These are phyloP conservation scores for Ormyrus nitidulus DNA, from an alignment of 2,888 invertebrate species.

Conservation along the genomic window DNA sequence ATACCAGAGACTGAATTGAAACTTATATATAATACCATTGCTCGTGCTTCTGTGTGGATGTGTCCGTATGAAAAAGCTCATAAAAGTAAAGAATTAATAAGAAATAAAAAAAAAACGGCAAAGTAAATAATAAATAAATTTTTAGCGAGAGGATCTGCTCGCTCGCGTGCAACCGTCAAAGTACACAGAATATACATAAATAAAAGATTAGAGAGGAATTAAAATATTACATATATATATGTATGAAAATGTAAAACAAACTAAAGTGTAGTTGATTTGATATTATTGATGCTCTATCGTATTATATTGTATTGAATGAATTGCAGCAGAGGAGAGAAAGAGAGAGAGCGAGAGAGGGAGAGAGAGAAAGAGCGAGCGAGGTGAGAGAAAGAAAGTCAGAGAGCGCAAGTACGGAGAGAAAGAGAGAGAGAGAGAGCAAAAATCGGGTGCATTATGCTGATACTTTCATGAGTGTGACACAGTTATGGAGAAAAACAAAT, in stretches of 20 bases:
- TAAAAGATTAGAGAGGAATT: constrained; percentile 4
- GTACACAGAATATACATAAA: constrained; percentile 31
- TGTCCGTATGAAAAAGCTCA: constrained; percentile 49
- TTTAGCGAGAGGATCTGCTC: constrained; percentile 20
- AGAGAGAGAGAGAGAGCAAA: constrained; percentile 38
- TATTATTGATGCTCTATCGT: constrained; percentile 54
- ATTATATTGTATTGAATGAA: constrained; percentile 52
- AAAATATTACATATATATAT: constrained; percentile 28
- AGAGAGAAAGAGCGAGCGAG: constrained; percentile 52
- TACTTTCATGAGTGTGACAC: constrained; percentile 62
- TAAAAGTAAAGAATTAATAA: constrained; percentile 1
- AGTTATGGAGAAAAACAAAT: constrained; percentile 53
- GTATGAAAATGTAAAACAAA: not conserved
- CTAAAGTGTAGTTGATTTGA: constrained; percentile 56
- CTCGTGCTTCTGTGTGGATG: constrained; percentile 57
- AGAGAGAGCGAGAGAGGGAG: constrained; percentile 54
- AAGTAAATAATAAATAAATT: constrained; percentile 5
- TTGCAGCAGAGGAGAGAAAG: constrained; percentile 41
- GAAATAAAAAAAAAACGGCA: no score
- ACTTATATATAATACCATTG: constrained; percentile 48
- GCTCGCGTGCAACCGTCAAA: constrained; percentile 18
- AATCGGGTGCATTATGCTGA: constrained; percentile 57
- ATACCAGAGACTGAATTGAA: constrained; percentile 57
- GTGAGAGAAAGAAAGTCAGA: constrained; percentile 29
- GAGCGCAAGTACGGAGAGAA: constrained; percentile 21